Conservation (phyloP, 2,113 vertebrate species). For the Leptodactylus fuscus region DNA sequence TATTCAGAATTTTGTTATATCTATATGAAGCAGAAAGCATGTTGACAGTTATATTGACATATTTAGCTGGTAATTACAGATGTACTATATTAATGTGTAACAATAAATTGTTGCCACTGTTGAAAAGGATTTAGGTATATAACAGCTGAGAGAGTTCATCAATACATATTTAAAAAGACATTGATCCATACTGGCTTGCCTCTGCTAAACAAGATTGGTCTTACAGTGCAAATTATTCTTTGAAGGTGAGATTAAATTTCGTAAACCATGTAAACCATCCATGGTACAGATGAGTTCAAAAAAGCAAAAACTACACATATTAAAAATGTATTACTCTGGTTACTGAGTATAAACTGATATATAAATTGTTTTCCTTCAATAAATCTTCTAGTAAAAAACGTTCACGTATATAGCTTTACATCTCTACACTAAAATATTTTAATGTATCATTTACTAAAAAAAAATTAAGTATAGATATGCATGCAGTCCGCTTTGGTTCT, state of each 20-base stretch:
- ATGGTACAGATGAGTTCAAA: neutral
- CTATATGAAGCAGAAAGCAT: neutral
- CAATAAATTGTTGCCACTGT: neutral
- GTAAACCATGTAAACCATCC: neutral
- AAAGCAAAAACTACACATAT: neutral
- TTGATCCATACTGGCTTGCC: neutral
- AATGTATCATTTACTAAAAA: no score
- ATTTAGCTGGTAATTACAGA: neutral
- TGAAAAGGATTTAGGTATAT: neutral
- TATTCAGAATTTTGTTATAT: neutral
- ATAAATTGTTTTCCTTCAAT: neutral
- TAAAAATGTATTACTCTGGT: neutral
- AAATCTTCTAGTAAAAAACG: neutral
- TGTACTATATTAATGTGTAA: constrained; percentile 1
- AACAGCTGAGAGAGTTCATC: neutral
- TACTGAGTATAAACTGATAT: neutral
- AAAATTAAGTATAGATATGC: no score
- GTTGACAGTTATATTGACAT: neutral
- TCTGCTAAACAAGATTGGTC: neutral
- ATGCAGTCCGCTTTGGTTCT: no score
- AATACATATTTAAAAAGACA: constrained; percentile 2
- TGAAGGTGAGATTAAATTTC: neutral
- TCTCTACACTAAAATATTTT: no score
- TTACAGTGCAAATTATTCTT: neutral
- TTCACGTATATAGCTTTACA: no score